Evolutionary conservation across 2,797 vertebrate species (phyloP), one percentile per base, ranked within the genome.

Genomic region (Hyperoplus lanceolatus): DNA sequence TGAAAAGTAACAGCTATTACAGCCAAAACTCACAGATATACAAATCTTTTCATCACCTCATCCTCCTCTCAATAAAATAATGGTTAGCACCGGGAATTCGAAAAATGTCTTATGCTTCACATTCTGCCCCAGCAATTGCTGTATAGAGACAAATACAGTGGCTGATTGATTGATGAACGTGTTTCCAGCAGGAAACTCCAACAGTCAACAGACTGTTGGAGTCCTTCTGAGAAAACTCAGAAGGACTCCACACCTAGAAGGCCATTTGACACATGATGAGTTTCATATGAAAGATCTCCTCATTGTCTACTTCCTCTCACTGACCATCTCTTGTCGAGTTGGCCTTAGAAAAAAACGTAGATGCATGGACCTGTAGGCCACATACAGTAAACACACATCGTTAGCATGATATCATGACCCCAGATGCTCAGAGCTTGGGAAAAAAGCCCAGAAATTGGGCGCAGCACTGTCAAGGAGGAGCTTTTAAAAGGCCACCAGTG

Each of bases 401-500:
- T n/a, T 56, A 80, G 59, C 48, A 61, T 38, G 15, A 67, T 12
- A 59, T 63, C 63, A 46, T 49, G 42, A 80, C 70, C 49, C 12
- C 7, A 71, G 73, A 81, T 63, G 61, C 74, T 82, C 64, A 56
- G 41, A 60, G 65, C 46, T 72, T 15, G 29, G 29, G 29, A 29
- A 61, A 56, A 80, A 66, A 61, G 12, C 59, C 6, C 49, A 71
- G 42, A 73, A 70, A 46, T 8, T 77, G n/a, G 62, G 70, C 79
- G 75, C 63, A 69, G 75, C 39, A 21, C 48, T 61, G 57, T 70
- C 5, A n/a, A 73, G 72, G 75, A 84, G 59, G 80, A 82, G 75
- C 78, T 77, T 29, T 57, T 59, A 82, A 38, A 71, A 70, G 66
- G 77, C 86, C 85, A 87, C 68, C 65, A 64, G 80, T 49, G 59